Evolutionary conservation across 2,113 vertebrate genomes (phyloP).

Genomic region (Leiothrix lutea): DNA sequence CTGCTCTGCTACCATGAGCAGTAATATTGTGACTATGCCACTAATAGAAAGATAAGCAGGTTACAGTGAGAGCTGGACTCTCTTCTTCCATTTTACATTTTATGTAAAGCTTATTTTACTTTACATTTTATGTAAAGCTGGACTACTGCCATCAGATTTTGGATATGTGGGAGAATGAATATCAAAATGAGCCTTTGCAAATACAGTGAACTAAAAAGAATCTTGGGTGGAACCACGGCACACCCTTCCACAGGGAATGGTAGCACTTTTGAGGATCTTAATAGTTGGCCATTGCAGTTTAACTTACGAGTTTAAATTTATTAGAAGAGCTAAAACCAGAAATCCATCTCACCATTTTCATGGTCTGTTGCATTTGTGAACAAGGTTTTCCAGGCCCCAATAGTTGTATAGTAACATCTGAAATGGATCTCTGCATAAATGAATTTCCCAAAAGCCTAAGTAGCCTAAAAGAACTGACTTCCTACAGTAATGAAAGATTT

Average conservation of each 20-base stretch:
- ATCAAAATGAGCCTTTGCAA: background rate
- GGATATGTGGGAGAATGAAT: background rate
- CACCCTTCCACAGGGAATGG: background rate
- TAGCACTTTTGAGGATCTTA: background rate
- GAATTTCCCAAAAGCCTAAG: background rate
- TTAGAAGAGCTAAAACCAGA: background rate
- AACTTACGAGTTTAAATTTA: background rate
- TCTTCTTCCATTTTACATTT: background rate
- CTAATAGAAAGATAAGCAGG: background rate
- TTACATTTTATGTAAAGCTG: background rate
- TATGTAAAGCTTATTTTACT: background rate
- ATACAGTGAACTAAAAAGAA: background rate
- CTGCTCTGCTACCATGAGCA: background rate
- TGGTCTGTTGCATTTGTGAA: background rate
- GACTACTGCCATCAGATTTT: background rate
- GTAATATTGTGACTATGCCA: background rate
- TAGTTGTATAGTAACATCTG: background rate
- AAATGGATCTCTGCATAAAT: background rate
- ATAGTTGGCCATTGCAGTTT: background rate
- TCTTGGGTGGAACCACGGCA: background rate
- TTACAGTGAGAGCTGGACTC: background rate
- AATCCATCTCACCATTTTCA: background rate
- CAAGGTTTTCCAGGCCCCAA: background rate
- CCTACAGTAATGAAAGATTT: background rate
- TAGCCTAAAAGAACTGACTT: background rate